Evolutionary conservation across 1,140 invertebrate species (phyloP).

Genomic region (Episyrphus balteatus): DNA sequence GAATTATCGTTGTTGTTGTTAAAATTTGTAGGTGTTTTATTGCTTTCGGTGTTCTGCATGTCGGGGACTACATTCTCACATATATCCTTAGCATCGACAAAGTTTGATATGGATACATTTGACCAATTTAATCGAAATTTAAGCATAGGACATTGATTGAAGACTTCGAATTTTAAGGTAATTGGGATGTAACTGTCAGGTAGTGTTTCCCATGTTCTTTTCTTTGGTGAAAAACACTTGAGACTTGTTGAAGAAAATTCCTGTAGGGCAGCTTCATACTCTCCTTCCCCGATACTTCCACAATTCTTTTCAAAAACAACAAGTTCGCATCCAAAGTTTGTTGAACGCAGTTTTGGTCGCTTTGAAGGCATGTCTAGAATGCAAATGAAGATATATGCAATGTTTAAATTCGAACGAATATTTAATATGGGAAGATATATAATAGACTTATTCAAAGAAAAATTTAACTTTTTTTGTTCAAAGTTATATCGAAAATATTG

Average conservation of each 20-base stretch:
- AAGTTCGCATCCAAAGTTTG: slow-evolving; percentile 72
- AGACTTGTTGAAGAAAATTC: slow-evolving; percentile 50
- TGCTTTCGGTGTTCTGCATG: slow-evolving; percentile 47
- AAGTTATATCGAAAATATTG: too few relatives aligned
- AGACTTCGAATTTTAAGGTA: slow-evolving; percentile 47
- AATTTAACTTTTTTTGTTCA: background rate
- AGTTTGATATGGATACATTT: slow-evolving; percentile 53
- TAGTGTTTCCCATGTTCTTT: slow-evolving; percentile 72
- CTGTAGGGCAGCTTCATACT: slow-evolving; percentile 78
- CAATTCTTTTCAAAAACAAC: slow-evolving; percentile 85
- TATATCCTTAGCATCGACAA: slow-evolving; percentile 43
- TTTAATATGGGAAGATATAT: background rate
- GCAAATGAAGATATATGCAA: background rate
- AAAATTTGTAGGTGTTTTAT: slow-evolving; percentile 36
- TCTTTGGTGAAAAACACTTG: slow-evolving; percentile 48
- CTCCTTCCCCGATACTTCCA: slow-evolving; percentile 75
- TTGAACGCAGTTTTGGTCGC: slow-evolving; percentile 33
- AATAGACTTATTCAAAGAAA: background rate
- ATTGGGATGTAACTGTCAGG: slow-evolving; percentile 52
- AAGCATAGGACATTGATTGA: slow-evolving; percentile 63
- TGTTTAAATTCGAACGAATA: background rate
- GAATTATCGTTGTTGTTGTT: slow-evolving; percentile 15
- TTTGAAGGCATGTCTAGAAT: slow-evolving; percentile 18
- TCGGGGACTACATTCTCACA: slow-evolving; percentile 16
- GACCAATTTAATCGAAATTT: slow-evolving; percentile 78